Evolutionary conservation across 2,797 vertebrate genomes (phyloP), one percentile per base, ranked within the genome.

Genomic region (Cyclura pinguis): DNA sequence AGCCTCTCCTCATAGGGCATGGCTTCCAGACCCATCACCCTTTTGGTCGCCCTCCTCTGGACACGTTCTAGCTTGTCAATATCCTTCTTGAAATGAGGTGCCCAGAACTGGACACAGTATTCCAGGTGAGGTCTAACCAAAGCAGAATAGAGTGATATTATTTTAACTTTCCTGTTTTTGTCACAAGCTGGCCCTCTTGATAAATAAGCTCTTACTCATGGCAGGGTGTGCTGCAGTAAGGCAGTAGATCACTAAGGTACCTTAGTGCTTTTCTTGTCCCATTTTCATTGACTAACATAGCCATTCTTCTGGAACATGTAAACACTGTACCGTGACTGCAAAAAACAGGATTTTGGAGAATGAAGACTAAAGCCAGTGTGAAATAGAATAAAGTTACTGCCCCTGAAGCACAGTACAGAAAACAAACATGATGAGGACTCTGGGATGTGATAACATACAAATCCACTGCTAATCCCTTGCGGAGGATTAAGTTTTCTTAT

Each of bases 331-430:
- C 13, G 7, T 62, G 12, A 42, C 55, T 52, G 59, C 57, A 55
- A 67, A 22, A 24, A 47, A 50, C 29, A 7, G 7, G 72, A n/a
- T 59, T 76, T 57, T 35, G 10, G 47, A 67, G 24, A 78, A 42
- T 78, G 69, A 16, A 52, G 14, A 85, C 55, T 69, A 85, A 85
- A 89, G 74, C 82, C 73, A 69, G 73, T 85, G 88, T 89, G 88
- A 89, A 85, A 89, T 85, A 22, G 88, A 89, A 89, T 89, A 42
- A 78, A 89, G 57, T 85, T 22, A 78, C 74, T 80, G 22, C 82
- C 80, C 14, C 16, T 38, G 80, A 83, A 85, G 88, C 86, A 50
- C 18, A 50, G 29, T 52, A 55, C 85, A 59, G 13, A 73, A 78
- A 73, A 85, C 27, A 77, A 85, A 85, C 59, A 22, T 42, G 62